Base-by-base conservation (phyloP, 1,140 invertebrate genomes). In the Melipona quadrifasciata region DNA sequence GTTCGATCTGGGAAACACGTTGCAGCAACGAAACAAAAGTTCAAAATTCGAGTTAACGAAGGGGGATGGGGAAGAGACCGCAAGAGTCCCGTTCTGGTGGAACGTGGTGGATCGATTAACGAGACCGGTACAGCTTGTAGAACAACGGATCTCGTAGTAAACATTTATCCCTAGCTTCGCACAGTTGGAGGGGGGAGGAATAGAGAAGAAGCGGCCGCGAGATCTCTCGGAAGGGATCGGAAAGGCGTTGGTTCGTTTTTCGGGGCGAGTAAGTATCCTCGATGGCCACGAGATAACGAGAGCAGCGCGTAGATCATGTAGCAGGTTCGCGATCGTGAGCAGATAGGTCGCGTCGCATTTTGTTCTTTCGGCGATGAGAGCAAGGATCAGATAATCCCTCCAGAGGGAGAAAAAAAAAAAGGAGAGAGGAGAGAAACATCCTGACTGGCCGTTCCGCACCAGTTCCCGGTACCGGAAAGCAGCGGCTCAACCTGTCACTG, bases 311-410 rank as follows among this genome's bases (percentile, higher is more conserved):
- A 92, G 91, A 92, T 92, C 89, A 89, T 92, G 91, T 92, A 89
- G 84, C 80, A 80, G 75, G 91, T 89, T 91, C 85, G 86, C 85
- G 91, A 91, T 91, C 84, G 86, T 91, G 86, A 71, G 64, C 88
- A 74, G 91, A 92, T 92, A 92, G 89, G 85, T 34, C 67, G 78
- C 83, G 77, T 87, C 76, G 89, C 89, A 86, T 91, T 91, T 92
- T 91, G 89, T 89, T 89, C 86, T 90, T 88, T 89, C 86, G 87
- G 90, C 87, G 89, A 91, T 92, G 91, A 91, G 89, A 90, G 86
- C 89, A 85, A 90, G 73, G 76, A 92, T 91, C 91, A 92, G 90
- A 91, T 91, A 92, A 91, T 91, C 55, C 39, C 80, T 68, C 14
- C 21, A 53, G 34, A 61, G 34, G 27, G 64, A 17, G 6, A 61